Evolutionary conservation across 2,888 invertebrate species (phyloP).

Genomic region (Drosophila prostipennis): DNA sequence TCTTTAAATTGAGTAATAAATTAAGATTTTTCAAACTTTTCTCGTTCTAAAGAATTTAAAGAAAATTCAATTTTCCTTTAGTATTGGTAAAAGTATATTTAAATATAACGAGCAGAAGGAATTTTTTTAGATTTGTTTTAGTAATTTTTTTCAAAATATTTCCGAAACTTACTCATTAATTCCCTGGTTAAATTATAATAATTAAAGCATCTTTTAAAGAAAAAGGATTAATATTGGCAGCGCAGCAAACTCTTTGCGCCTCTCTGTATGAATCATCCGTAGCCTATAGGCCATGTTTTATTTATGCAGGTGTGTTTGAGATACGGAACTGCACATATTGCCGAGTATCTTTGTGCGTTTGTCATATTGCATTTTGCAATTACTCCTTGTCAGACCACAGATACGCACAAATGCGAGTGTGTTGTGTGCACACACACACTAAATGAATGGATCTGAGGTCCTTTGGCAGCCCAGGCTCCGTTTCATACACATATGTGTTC

Average conservation of each 20-base stretch:
- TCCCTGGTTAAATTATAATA: background rate
- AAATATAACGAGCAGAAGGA: no score
- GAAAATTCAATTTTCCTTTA: no score
- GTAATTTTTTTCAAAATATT: no score
- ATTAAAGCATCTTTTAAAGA: background rate
- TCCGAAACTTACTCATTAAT: background rate
- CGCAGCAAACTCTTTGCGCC: background rate
- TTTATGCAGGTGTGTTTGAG: conserved; percentile 14
- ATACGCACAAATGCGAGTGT: background rate
- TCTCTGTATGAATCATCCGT: background rate
- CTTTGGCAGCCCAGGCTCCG: conserved; percentile 13
- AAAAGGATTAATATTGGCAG: background rate
- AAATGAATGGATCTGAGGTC: conserved; percentile 17
- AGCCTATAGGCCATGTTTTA: conserved; percentile 19
- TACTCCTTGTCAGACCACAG: conserved; percentile 40
- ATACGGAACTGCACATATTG: conserved; percentile 9
- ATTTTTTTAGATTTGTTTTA: no score
- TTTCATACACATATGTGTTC: background rate
- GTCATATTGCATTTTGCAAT: conserved; percentile 59
- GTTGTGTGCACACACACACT: background rate
- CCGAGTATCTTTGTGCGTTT: conserved; percentile 24
- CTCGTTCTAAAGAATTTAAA: no score
- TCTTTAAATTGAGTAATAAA: background rate
- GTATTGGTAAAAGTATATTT: no score
- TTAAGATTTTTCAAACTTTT: background rate